phyloP scores from a whole-genome alignment of 2,888 invertebrate genomes.

The Lobophora halterata region DNA sequence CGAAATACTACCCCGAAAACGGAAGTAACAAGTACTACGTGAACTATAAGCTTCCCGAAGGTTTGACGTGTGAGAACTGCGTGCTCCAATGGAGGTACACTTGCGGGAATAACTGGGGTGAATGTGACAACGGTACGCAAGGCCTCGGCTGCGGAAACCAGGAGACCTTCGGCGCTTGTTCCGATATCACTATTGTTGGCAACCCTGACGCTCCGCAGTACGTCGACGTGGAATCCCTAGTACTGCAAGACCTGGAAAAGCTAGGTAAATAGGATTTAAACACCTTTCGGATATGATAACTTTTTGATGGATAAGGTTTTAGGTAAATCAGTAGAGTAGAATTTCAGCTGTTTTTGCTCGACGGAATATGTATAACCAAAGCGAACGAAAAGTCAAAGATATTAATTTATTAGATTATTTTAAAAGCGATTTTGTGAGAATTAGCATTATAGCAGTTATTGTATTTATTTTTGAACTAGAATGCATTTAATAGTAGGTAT shows the following conservation, averaged over 20 bases:
- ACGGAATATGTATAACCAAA: too few species aligned
- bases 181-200: conserved; percentile 84
- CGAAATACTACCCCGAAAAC: conserved; percentile 84
- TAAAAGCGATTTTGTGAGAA: too few species aligned
- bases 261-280: conserved; percentile 29
- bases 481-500: background rate
- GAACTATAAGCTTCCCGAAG: conserved; percentile 80
- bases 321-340: too few species aligned
- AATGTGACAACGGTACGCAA: conserved; percentile 84
- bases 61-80: conserved; percentile 87
- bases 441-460: too few species aligned
- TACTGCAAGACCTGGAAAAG: conserved; percentile 14
- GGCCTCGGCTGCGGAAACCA: conserved; percentile 92
- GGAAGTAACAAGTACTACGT: conserved; percentile 86
- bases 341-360: too few species aligned
- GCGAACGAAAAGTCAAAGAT: too few species aligned
- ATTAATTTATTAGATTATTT: too few species aligned
- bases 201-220: conserved; percentile 5
- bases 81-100: conserved; percentile 93
- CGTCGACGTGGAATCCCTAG: conserved; percentile 16
- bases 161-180: conserved; percentile 91
- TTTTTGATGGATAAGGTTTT: too few species aligned
- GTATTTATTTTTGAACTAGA: too few species aligned
- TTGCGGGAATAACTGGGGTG: conserved; percentile 92
- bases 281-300: too few species aligned